Conservation (phyloP, 2,888 invertebrate species). For the Conomelus anceps region DNA sequence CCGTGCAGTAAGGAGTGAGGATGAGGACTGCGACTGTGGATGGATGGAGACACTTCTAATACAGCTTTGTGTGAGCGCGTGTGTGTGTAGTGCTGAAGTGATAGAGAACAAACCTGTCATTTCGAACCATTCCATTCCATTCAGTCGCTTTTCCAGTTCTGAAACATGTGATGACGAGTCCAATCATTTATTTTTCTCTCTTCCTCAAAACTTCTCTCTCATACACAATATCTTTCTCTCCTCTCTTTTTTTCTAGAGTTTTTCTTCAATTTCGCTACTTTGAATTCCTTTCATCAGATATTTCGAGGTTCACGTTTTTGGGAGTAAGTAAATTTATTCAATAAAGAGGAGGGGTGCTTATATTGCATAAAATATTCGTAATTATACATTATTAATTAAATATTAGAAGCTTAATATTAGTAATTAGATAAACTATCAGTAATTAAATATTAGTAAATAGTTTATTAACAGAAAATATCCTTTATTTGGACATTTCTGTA, state of each 20-base stretch:
- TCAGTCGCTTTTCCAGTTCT: neutral
- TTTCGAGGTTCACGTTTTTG: neutral
- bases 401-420: too few species aligned
- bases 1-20: neutral
- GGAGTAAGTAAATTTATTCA: neutral
- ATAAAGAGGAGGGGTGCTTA: too few species aligned
- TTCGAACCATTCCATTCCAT: neutral
- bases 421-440: too few species aligned
- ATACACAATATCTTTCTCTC: neutral
- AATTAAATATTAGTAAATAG: too few species aligned
- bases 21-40: neutral
- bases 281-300: neutral
- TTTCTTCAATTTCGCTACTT: neutral
- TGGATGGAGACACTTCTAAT: neutral
- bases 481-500: too few species aligned
- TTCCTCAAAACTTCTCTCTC: neutral
- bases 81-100: neutral
- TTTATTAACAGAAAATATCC: too few species aligned
- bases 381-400: too few species aligned
- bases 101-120: neutral
- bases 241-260: neutral
- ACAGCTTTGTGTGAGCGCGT: neutral
- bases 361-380: too few species aligned
- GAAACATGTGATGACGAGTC: neutral
- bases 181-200: neutral